Evolutionary conservation across 2,797 vertebrate species (phyloP).

Genomic region (Ptychobarbus kaznakovi): DNA sequence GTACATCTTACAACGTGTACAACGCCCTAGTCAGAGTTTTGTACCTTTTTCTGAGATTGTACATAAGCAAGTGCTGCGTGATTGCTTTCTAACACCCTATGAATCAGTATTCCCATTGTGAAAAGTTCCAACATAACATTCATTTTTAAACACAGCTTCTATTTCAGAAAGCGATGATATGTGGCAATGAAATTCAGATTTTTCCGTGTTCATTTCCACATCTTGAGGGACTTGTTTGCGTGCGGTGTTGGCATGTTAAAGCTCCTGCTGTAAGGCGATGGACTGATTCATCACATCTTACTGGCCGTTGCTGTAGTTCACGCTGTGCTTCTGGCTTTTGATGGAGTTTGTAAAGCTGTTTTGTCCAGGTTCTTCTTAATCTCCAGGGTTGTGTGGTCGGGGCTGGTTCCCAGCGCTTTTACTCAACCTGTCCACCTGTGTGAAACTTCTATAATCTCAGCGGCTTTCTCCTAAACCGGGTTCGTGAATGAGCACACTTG

Average conservation of each 20-base stretch:
- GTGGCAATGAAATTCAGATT: constrained; percentile 33
- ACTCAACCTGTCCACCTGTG: constrained; percentile 37
- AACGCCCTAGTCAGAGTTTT: background rate
- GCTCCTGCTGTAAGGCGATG: constrained; percentile 26
- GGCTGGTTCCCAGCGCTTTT: constrained; percentile 9
- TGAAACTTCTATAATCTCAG: background rate
- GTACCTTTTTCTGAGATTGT: background rate
- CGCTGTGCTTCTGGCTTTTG: constrained; percentile 24
- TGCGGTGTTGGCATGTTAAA: constrained; percentile 34
- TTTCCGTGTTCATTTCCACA: constrained; percentile 38
- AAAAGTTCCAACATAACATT: constrained; percentile 10
- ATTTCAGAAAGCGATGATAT: constrained; percentile 37
- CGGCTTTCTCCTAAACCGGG: background rate
- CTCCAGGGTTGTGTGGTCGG: constrained; percentile 9
- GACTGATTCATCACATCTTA: constrained; percentile 46
- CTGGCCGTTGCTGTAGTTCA: constrained; percentile 42
- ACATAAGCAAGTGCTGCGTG: background rate
- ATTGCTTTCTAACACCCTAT: background rate
- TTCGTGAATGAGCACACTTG: background rate
- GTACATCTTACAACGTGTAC: background rate
- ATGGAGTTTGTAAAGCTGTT: constrained; percentile 19
- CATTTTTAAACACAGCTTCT: constrained; percentile 14
- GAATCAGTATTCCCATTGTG: constrained; percentile 12
- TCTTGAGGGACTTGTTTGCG: constrained; percentile 9
- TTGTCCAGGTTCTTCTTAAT: constrained; percentile 23